Base-by-base conservation (phyloP, 2,113 vertebrate species). In the Morphnarchus princeps region DNA sequence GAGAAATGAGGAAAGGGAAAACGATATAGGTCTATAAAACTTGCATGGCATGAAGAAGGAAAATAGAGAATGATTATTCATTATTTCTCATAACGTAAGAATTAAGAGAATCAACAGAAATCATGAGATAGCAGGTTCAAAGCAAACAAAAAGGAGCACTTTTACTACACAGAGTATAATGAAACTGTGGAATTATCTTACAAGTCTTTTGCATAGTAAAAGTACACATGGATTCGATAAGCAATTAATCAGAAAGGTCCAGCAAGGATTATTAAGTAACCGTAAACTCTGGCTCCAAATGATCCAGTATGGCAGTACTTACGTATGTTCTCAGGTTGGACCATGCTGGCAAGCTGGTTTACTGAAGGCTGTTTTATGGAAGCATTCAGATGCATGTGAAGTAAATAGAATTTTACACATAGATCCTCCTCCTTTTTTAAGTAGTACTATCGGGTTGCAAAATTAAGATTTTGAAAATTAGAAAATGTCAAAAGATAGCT, bases 401-500 rank as follows among this genome's bases (percentile, higher is more conserved):
- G 87, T 85, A 94, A 93, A 93, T 1, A 96, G 78, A 93, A 96
- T 94, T 95, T 93, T 94, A 96, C 67, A 91, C 54, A 93, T 36
- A 94, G 89, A 87, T 93, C 90, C 74, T 95, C 81, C 73, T 95
- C 90, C 92, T 88, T 63, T 96, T 93, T 96, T 79, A 96, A 96
- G 87, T 11, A 96, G 93, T 82, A 85, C 90, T 94, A 96, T 54
- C 13, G 6, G 84, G 74, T 97, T 93, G 93, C 84, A 93, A 97
- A 93, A 96, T 87, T 76, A 95, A 95, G 93, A 95, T 93, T 91
- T 96, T 67, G 36, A 96, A 89, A 93, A 95, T 90, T 87, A 96
- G 90, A 77, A 94, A 96, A 34, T 13, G 62, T 91, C 40, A 65
- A n/a, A 87, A 76, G 78, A 52, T 24, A 85, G 83, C 58, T 61